A percentile compares a stretch with the other conserved stretches of the same genome.
phyloP scores from a whole-genome alignment of 2,888 invertebrate species.

The Ferrisia virgata region DNA sequence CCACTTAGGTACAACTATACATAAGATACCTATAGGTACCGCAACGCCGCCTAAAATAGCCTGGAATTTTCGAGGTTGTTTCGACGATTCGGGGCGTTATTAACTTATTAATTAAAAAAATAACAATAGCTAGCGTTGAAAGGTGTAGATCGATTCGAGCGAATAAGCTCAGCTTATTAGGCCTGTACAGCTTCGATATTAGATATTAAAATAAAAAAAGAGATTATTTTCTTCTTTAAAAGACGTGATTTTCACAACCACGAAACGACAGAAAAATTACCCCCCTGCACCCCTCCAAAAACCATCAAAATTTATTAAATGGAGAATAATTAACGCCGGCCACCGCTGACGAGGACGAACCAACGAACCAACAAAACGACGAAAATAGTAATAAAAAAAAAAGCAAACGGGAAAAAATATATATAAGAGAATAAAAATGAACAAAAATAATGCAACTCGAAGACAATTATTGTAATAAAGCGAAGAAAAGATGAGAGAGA shows the following conservation, averaged over 20 bases:
- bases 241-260: no score
- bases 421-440: no score
- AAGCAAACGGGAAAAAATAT: no score
- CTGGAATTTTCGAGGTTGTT: background rate
- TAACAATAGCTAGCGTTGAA: background rate
- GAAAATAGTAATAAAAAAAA: no score
- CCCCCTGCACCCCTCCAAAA: no score
- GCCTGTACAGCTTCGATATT: background rate
- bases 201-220: background rate
- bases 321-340: background rate
- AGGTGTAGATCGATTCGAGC: background rate
- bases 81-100: background rate
- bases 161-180: background rate
- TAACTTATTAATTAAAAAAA: background rate
- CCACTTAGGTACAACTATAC: no score
- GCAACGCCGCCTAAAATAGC: background rate
- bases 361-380: no score
- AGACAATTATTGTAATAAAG: background rate
- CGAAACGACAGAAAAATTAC: no score
- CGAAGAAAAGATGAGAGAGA: background rate
- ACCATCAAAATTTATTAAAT: background rate
- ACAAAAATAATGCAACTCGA: background rate
- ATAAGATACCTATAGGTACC: no score
- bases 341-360: no score
- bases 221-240: background rate